Evolutionary conservation across 2,113 vertebrate species (phyloP), one percentile per base, ranked within the genome.

Genomic region (Osmerus mordax): DNA sequence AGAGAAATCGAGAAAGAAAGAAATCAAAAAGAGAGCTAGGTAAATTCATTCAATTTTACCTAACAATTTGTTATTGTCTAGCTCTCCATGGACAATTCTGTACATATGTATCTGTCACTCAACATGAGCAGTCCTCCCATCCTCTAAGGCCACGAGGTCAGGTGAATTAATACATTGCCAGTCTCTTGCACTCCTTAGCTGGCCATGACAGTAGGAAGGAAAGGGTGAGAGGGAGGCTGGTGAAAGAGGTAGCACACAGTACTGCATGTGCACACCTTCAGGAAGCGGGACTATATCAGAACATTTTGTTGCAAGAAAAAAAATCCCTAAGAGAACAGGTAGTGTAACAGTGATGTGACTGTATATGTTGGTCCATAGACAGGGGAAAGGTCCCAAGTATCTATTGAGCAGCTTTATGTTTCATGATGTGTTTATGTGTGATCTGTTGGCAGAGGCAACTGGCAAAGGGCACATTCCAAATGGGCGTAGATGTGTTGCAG

Each of bases 201-300:
- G 67, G 68, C 47, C 19, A 54, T 28, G 58, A 32, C 21, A 72
- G 18, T 68, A 80, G 86, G 86, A 87, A 87, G 87, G 84, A 87
- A 88, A 86, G 65, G 29, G 25, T 15, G 41, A 72, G 29, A 51
- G 18, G 55, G 60, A 59, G n/a, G 51, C 52, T 64, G 69, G 21
- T 28, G 69, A 36, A 58, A 19, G 28, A 58, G 51, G 25, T 56
- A n/a, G 23, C 55, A 47, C 41, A 47, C 4, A 58, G 55, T 58
- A 58, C 18, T 59, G n/a, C 18, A 59, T 47, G 41, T 47, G 41
- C 41, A 47, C 41, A 47, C 7, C 41, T 47, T 47, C 41, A 47
- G 9, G 41, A 47, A 47, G 41, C 1, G 41, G 32, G 9, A 47
- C 9, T 47, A 47, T 11, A 47, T 47, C 41, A 47, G 41, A 47